Evolutionary conservation across 2,888 invertebrate genomes (phyloP).

Genomic region (Acanthosepion esculentum): DNA sequence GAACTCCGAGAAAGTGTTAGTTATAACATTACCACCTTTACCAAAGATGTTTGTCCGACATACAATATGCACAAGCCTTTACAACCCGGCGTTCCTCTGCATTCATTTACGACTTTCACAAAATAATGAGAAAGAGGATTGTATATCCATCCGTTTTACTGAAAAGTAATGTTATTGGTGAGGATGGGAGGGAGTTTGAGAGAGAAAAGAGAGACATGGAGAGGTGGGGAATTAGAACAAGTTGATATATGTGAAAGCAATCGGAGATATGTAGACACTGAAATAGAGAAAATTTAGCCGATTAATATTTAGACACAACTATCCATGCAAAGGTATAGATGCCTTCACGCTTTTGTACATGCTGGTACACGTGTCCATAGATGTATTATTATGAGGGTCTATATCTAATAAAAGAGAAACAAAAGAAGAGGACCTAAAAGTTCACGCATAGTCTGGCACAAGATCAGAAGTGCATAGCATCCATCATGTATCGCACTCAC

Average conservation of each 20-base stretch:
- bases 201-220: no score
- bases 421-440: no score
- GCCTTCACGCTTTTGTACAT: no score
- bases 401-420: no score
- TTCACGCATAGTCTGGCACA: no score
- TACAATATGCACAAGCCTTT: not conserved
- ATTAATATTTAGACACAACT: not conserved
- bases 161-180: not conserved
- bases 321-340: no score
- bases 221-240: not conserved
- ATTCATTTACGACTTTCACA: not conserved
- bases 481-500: no score
- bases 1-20: not conserved
- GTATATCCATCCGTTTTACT: not conserved
- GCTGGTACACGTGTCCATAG: no score
- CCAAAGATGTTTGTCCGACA: not conserved
- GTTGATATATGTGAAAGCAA: not conserved
- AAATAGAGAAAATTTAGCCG: not conserved
- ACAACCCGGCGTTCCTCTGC: not conserved
- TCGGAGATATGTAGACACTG: not conserved
- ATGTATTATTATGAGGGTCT: no score
- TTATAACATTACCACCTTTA: not conserved
- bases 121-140: not conserved
- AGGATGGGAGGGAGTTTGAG: no score
- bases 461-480: no score